Evolutionary conservation across 2,113 vertebrate genomes (phyloP), one percentile per base, ranked within the genome.

Genomic region (Clinocottus analis): DNA sequence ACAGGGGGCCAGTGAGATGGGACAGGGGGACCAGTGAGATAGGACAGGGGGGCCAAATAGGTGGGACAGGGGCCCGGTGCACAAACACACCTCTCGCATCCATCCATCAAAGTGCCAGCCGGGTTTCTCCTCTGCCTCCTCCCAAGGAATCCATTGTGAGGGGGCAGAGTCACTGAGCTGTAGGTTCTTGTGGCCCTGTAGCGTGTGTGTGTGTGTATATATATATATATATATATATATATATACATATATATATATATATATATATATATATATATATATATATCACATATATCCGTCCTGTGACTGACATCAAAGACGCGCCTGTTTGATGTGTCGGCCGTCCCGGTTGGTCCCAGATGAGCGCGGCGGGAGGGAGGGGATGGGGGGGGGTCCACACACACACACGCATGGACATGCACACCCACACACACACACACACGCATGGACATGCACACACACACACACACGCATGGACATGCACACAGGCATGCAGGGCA

Each of bases 41-140:
- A 9, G 37, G 37, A 31, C 29, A 31, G 37, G 37, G 37, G 37
- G 82, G 72, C 82, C 80, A n/a, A n/a, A n/a, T n/a, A n/a, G n/a
- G n/a, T n/a, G n/a, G n/a, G n/a, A n/a, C n/a, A n/a, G n/a, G n/a
- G n/a, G n/a, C 51, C 53, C 67, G 23, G 53, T 84, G 51, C 83
- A 77, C 53, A 82, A 75, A 76, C 84, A 75, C 61, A 62, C 72
- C 13, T 12, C 59, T 75, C 75, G 0, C 80, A 87, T 85, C 73
- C 74, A 90, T 91, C 76, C 72, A 70, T 93, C 85, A 88, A 87
- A 67, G 70, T 88, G 84, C 90, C 89, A 88, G 63, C 29, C 60
- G 13, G 63, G 45, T 62, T 85, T 82, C 63, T 74, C 79, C 58
- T 35, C 62, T 65, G 47, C 77, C 75, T 60, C 77, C 74, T 79